A percentile compares a stretch with the other conserved stretches of the same genome.
phyloP scores from a whole-genome alignment of 2,113 vertebrate genomes.

The Sturnira hondurensis region DNA sequence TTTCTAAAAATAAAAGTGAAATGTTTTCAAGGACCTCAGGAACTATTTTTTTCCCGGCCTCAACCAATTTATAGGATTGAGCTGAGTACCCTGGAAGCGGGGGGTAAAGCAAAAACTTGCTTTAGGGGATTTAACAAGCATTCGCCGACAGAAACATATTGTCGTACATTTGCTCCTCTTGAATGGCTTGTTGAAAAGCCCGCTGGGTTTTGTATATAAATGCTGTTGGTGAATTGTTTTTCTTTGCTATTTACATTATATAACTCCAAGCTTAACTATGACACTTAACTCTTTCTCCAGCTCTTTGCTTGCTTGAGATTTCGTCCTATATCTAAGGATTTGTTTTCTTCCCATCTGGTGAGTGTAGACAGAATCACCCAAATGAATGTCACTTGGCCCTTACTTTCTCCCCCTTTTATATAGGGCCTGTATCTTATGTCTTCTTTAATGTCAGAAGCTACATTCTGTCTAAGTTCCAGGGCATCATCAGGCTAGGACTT shows the following conservation, averaged over 20 bases:
- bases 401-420: rapidly evolving
- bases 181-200: slow-evolving; percentile 41
- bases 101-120: slow-evolving; percentile 41
- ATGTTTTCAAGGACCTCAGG: slow-evolving; percentile 49
- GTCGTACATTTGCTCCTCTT: not conserved
- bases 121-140: slow-evolving; percentile 65
- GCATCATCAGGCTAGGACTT: not conserved
- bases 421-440: not conserved
- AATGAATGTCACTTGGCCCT: not conserved
- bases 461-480: rapidly evolving
- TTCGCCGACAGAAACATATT: slow-evolving; percentile 45
- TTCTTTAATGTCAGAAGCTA: not conserved
- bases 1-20: slow-evolving; percentile 57
- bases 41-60: slow-evolving; percentile 25
- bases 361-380: not conserved
- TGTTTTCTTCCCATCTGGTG: not conserved
- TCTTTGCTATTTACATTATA: not conserved
- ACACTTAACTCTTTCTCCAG: not conserved
- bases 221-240: not conserved
- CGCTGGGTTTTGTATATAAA: not conserved
- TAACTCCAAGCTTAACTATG: not conserved
- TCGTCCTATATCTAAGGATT: not conserved
- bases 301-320: not conserved
- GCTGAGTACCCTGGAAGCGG: slow-evolving; percentile 28
- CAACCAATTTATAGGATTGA: slow-evolving; percentile 59